phyloP scores from a whole-genome alignment of 2,888 invertebrate genomes.

The Gibbula magus region DNA sequence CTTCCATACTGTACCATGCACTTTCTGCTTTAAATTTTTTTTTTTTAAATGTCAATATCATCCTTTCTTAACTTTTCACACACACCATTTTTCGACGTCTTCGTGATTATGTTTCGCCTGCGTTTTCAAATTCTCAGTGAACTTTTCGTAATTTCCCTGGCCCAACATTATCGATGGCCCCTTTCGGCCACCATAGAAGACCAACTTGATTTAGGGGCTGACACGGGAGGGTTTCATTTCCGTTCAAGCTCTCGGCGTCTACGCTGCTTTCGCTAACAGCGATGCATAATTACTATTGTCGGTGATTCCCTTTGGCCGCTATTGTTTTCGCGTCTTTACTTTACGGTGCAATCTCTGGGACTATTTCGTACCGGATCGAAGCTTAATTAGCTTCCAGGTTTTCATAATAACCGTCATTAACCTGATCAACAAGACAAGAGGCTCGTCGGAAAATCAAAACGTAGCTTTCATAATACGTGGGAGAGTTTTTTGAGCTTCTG shows the following conservation, averaged over 20 bases:
- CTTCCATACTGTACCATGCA: too few species aligned
- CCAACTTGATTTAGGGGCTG: constrained; percentile 8
- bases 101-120: too few species aligned
- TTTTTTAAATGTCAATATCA: too few species aligned
- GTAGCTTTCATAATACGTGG: constrained; percentile 4
- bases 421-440: neutral
- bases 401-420: constrained; percentile 25
- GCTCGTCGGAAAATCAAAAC: neutral
- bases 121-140: too few species aligned
- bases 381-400: constrained; percentile 24
- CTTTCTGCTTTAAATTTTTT: too few species aligned
- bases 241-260: neutral
- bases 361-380: constrained; percentile 27
- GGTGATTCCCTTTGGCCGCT: constrained; percentile 6
- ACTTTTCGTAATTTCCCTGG: too few species aligned
- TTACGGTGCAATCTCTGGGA: constrained; percentile 15
- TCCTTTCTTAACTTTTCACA: too few species aligned
- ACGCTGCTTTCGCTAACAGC: neutral
- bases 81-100: too few species aligned
- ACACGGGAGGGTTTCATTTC: constrained; percentile 9
- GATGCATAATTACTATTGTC: constrained; percentile 11
- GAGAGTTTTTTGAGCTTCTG: neutral
- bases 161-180: too few species aligned
- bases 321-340: constrained; percentile 22
- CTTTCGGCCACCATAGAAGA: too few species aligned